Percentiles rank a stretch among this genome's conserved stretches.
Evolutionary conservation across 2,888 invertebrate genomes (phyloP).

Genomic region (Galerucella pusilla): DNA sequence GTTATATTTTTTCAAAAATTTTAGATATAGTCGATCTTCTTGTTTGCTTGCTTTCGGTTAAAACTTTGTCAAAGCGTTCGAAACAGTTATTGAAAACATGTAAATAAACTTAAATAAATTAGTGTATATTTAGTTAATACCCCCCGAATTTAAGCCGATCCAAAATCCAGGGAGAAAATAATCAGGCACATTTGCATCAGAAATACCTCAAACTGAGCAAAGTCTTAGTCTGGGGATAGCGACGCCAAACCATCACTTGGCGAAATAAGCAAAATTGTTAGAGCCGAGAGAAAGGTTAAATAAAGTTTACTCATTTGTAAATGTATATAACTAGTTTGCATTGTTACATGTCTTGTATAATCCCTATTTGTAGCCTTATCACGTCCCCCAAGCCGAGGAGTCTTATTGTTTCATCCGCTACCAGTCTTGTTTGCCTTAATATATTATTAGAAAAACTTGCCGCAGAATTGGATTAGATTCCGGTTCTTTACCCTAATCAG

Average conservation of each 20-base stretch:
- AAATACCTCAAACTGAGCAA: slow-evolving; percentile 60
- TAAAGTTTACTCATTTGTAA: slow-evolving; percentile 62
- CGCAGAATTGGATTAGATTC: slow-evolving; percentile 42
- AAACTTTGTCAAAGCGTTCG: neutral
- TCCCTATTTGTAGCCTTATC: slow-evolving; percentile 50
- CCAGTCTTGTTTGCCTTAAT: slow-evolving; percentile 46
- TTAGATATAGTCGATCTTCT: too few relatives aligned
- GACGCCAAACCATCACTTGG: slow-evolving; percentile 39
- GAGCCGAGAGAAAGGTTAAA: slow-evolving; percentile 56
- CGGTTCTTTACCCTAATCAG: slow-evolving; percentile 39
- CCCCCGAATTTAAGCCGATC: slow-evolving; percentile 22
- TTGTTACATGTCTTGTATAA: slow-evolving; percentile 54
- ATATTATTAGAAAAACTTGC: slow-evolving; percentile 46
- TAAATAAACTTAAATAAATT: neutral
- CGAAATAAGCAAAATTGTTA: slow-evolving; percentile 56
- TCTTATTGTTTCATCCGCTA: slow-evolving; percentile 45
- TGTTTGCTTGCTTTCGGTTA: neutral
- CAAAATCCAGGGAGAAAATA: slow-evolving; percentile 26
- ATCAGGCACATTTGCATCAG: slow-evolving; percentile 60
- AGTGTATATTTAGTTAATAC: slow-evolving; percentile 14
- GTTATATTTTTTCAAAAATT: too few relatives aligned
- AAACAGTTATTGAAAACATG: neutral
- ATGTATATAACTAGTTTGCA: slow-evolving; percentile 57
- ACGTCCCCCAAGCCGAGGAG: slow-evolving; percentile 46
- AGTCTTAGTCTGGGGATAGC: slow-evolving; percentile 50